Evolutionary conservation across 1,140 invertebrate genomes (phyloP), one percentile per base, ranked within the genome.

Genomic region (Zaprionus ghesquierei): DNA sequence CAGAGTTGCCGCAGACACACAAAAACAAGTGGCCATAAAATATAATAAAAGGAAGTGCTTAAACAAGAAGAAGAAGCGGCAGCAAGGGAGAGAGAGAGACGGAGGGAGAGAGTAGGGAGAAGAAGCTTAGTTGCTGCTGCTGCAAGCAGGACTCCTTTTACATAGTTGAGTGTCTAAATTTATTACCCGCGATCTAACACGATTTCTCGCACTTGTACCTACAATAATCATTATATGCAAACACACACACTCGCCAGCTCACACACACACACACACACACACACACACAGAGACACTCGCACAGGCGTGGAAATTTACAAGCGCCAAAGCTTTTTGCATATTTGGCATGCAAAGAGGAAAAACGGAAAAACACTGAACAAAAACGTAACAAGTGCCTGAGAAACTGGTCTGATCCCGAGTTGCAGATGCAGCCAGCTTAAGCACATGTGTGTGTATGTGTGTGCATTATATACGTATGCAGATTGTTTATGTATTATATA

Each of bases 181-280:
- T 89, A 89, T 89, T 89, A 89, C 84, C 79, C 79, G 85, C 84
- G 84, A 89, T 89, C 84, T 89, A 89, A 89, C 84, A 89, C 84
- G 84, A 89, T 89, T 89, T 89, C 84, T 89, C 84, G 84, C 84
- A 89, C 84, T 89, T 89, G 84, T 89, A 89, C 79, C 84, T 89
- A 89, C 84, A 89, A 89, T 89, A 89, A 89, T 89, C 84, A 89
- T 89, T 89, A 89, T 89, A 89, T 82, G 73, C 66, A 71, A 69
- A 79, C 72, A 79, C 72, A 87, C 63, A 86, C 59, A 75, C 23
- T 62, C 56, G 59, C n/a, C n/a, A n/a, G n/a, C n/a, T n/a, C 54
- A 73, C 54, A 38, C 27, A 69, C 33, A 53, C 33, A 69, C 33
- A 62, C 49, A 71, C n/a, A 49, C 50, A 72, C 44, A 54, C 38